Conservation (phyloP, 2,113 vertebrate genomes). For the Synchiropus splendidus region DNA sequence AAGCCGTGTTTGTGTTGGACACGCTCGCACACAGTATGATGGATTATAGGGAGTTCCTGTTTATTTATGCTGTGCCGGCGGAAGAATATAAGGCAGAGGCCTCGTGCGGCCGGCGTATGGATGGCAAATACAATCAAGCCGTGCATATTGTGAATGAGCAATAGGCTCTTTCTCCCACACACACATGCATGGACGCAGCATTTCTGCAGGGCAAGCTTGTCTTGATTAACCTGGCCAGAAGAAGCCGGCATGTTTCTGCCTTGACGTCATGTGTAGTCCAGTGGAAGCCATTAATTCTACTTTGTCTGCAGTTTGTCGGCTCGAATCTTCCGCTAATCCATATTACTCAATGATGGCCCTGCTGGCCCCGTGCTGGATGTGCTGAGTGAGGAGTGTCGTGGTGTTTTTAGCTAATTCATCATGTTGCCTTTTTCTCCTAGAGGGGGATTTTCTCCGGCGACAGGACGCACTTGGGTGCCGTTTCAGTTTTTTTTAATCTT, state of each 20-base stretch:
- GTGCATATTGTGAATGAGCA: conserved; percentile 44
- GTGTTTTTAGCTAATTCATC: conserved; percentile 3
- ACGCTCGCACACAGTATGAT: conserved; percentile 32
- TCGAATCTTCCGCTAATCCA: conserved; percentile 46
- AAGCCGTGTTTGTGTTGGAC: conserved; percentile 41
- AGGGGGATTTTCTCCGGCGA: no score
- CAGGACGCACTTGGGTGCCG: no score
- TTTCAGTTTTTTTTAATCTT: no score
- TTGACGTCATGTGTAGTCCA: conserved; percentile 50
- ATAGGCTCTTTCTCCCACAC: conserved; percentile 17
- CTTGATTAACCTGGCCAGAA: conserved; percentile 58
- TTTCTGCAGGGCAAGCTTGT: conserved; percentile 38
- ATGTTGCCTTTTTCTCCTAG: no score
- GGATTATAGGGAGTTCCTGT: conserved; percentile 37
- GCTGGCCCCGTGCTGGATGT: conserved; percentile 27
- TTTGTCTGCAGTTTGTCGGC: conserved; percentile 57
- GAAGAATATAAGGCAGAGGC: conserved; percentile 14
- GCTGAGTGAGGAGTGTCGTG: conserved; percentile 29
- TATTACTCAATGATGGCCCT: conserved; percentile 35
- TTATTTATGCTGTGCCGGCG: conserved; percentile 45
- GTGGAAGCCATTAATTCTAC: conserved; percentile 61
- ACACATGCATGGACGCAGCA: conserved; percentile 2
- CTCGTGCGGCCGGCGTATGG: conserved; percentile 7
- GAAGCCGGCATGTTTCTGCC: conserved; percentile 47
- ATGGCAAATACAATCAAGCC: conserved; percentile 19